Evolutionary conservation across 2,113 vertebrate genomes (phyloP), one percentile per base, ranked within the genome.

Genomic region (Microcebus tavaratra): DNA sequence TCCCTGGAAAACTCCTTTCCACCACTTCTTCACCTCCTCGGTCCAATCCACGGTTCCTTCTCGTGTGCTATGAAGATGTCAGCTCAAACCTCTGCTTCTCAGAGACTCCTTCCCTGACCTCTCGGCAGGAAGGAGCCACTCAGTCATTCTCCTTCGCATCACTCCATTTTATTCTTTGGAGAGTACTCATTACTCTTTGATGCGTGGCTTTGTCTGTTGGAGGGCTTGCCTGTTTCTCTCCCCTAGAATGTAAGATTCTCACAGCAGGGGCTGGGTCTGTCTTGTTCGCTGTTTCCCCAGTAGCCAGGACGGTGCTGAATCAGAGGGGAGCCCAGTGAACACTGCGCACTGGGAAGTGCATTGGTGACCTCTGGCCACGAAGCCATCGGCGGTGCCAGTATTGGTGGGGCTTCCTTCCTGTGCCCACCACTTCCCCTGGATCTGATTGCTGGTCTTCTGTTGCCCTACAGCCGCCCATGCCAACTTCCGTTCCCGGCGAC

Each of bases 391-490:
- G 9, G 10, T 25, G 76, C 34, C 1, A 12, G 2, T 57, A 9
- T 20, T 15, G 25, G 25, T 63, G 80, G 87, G 65, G 29, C 53
- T 85, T 48, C 86, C 70, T 67, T 70, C 45, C 81, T 53, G 8
- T n/a, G 31, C n/a, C 76, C 21, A 13, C 12, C 3, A 1, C 18
- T 39, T 72, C 42, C 81, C 73, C 29, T 36, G 36, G 78, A 39
- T 95, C 96, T 98, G 79, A 98, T 4, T 0, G 67, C 96, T n/a
- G 73, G 95, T 34, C 85, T 88, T 95, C 42, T 67, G 48, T 85
- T 39, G 6, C 95, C 95, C 95, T 80, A 45, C 98, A 99, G 99
- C 98, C 99, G 99, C 95, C 99, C 98, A 53, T 99, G 98, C 94
- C 99, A 98, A 45, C 97, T 98, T 0, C 96, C 98, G 10, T 99